Conservation (phyloP, 2,797 vertebrate species). For the Ctenopoma multispine region DNA sequence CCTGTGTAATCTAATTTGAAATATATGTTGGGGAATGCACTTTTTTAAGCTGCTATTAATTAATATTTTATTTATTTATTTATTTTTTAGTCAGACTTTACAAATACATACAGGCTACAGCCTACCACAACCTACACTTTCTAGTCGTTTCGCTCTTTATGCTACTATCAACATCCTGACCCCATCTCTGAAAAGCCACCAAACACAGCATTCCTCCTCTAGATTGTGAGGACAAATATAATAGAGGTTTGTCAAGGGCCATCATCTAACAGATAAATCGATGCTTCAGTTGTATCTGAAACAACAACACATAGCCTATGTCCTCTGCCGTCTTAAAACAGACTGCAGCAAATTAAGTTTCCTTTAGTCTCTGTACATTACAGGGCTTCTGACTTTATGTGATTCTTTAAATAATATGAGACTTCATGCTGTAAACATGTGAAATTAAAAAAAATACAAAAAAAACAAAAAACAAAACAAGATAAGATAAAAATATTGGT, state of each 20-base stretch:
- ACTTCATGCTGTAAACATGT: conserved; percentile 9
- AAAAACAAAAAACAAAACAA: too few species aligned
- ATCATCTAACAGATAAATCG: conserved; percentile 34
- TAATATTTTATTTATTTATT: too few species aligned
- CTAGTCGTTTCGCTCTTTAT: neutral
- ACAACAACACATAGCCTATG: neutral
- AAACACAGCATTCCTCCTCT: conserved; percentile 29
- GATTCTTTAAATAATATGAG: neutral
- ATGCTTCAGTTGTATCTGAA: neutral
- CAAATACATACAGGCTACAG: too few species aligned
- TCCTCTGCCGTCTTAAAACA: neutral
- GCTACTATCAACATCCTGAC: neutral
- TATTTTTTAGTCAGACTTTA: too few species aligned
- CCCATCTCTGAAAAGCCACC: conserved; percentile 42
- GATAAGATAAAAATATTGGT: neutral
- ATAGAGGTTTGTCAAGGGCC: conserved; percentile 29
- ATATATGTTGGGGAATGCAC: too few species aligned
- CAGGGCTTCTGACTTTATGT: neutral
- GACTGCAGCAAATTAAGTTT: neutral
- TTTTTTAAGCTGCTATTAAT: too few species aligned
- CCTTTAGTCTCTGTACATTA: neutral
- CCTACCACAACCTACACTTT: too few species aligned
- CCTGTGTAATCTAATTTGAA: neutral
- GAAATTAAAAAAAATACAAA: neutral
- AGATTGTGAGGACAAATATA: conserved; percentile 36